These are phyloP conservation scores for Noturus placidus DNA, from an alignment of 2,113 vertebrate species.

Conservation along the genomic window DNA sequence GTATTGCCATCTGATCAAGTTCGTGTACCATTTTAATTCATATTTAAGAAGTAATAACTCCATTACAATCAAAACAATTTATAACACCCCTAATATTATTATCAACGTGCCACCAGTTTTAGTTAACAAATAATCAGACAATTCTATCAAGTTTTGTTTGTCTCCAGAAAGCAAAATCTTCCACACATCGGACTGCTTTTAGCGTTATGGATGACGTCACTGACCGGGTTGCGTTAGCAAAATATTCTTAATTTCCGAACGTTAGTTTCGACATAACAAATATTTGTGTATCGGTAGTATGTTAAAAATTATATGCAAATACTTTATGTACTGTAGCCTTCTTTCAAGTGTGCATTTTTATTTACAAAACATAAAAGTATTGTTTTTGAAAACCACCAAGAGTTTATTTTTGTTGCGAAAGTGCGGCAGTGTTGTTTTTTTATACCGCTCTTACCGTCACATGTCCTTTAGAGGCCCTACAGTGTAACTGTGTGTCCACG, in stretches of 20 bases:
- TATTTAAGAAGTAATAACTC: too few relatives aligned
- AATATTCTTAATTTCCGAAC: background rate
- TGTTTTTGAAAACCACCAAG: background rate
- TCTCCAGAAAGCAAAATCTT: background rate
- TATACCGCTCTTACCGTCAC: slow-evolving; percentile 33
- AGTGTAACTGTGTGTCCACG: background rate
- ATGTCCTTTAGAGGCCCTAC: slow-evolving; percentile 50
- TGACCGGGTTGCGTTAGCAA: background rate
- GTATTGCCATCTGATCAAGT: too few relatives aligned
- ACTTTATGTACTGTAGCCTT: background rate
- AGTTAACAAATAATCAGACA: too few relatives aligned
- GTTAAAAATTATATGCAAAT: background rate
- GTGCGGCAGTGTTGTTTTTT: background rate
- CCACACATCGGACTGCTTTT: background rate
- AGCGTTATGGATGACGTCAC: background rate
- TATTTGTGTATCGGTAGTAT: background rate
- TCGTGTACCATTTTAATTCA: too few relatives aligned
- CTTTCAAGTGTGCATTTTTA: background rate
- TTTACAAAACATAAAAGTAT: background rate
- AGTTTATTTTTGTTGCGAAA: slow-evolving; percentile 33
- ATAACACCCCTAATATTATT: too few relatives aligned
- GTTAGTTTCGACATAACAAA: slow-evolving; percentile 9
- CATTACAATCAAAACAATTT: too few relatives aligned
- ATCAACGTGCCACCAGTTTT: too few relatives aligned
- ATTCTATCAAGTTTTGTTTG: too few relatives aligned